A percentile compares a stretch with the other conserved stretches of the same genome.
Conservation (phyloP, 2,888 invertebrate species). For the Loripinus fragilis region DNA sequence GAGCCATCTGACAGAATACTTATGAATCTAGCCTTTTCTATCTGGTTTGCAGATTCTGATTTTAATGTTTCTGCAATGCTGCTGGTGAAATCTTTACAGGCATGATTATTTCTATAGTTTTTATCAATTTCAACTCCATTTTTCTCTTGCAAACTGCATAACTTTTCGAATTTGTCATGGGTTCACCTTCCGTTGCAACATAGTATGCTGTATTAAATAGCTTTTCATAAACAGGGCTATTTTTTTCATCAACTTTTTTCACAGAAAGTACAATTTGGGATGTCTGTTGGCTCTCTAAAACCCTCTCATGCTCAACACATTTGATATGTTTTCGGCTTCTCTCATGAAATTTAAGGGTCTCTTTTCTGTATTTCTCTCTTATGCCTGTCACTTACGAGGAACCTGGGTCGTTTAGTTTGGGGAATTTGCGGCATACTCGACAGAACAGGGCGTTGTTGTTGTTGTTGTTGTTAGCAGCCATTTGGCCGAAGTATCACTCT, state of each 20-base stretch:
- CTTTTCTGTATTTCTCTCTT: constrained; percentile 17
- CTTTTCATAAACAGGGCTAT: constrained; percentile 6
- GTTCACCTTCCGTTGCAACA: constrained; percentile 31
- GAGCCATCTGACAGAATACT: constrained; percentile 36
- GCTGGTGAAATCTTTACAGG: constrained; percentile 29
- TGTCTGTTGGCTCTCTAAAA: constrained; percentile 19
- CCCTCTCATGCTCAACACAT: constrained; percentile 25
- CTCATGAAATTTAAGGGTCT: constrained; percentile 37
- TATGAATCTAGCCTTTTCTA: constrained; percentile 28
- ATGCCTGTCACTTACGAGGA: constrained; percentile 25
- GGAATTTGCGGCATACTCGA: neutral
- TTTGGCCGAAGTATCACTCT: no score
- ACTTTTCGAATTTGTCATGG: constrained; percentile 33
- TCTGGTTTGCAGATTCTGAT: constrained; percentile 8
- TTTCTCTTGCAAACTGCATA: constrained; percentile 25
- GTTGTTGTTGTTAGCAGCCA: no score
- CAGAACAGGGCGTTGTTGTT: constrained; percentile 4
- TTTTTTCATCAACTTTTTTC: constrained; percentile 27
- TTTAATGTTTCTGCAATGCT: constrained; percentile 9
- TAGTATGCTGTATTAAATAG: constrained; percentile 43
- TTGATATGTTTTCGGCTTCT: constrained; percentile 31
- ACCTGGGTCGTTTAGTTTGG: neutral
- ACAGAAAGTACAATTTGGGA: constrained; percentile 22
- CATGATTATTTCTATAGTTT: constrained; percentile 36
- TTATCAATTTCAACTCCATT: constrained; percentile 18